Evolutionary conservation across 1,140 invertebrate genomes (phyloP).

Genomic region (Homalodisca vitripennis): DNA sequence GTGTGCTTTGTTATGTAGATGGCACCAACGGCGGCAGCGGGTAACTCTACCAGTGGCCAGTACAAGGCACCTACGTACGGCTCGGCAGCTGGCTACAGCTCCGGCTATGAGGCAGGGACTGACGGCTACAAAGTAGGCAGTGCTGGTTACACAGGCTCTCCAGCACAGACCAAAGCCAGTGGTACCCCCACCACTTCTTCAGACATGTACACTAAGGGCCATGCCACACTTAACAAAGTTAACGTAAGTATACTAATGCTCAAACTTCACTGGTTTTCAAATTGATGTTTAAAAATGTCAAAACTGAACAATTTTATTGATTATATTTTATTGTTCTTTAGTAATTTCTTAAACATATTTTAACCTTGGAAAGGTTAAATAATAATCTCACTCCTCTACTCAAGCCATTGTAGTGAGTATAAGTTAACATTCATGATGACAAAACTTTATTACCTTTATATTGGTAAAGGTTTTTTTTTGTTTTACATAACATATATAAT

Average conservation of each 20-base stretch:
- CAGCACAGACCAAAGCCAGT: slow-evolving; percentile 56
- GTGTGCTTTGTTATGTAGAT: slow-evolving; percentile 59
- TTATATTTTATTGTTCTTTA: no score
- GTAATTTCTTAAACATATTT: no score
- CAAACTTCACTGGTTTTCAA: no score
- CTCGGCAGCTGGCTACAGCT: slow-evolving; percentile 59
- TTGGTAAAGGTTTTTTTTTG: no score
- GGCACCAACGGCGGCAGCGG: slow-evolving; percentile 54
- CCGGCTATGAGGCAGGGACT: slow-evolving; percentile 64
- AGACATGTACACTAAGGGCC: slow-evolving; percentile 70
- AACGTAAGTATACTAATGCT: slow-evolving; percentile 65
- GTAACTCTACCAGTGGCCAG: slow-evolving; percentile 57
- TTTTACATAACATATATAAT: no score
- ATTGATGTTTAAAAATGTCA: no score
- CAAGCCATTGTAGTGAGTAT: no score
- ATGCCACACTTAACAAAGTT: slow-evolving; percentile 71
- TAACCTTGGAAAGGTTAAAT: no score
- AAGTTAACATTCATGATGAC: no score
- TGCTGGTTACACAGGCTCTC: slow-evolving; percentile 52
- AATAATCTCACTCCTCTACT: no score
- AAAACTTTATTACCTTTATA: no score
- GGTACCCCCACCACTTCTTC: slow-evolving; percentile 52
- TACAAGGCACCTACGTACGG: slow-evolving; percentile 64
- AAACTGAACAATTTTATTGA: no score
- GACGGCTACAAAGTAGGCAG: slow-evolving; percentile 61